A percentile compares a stretch with the other conserved stretches of the same genome.
These are phyloP conservation scores for Cotesia chilonis DNA, from an alignment of 1,140 invertebrate genomes.

Conservation along the genomic window DNA sequence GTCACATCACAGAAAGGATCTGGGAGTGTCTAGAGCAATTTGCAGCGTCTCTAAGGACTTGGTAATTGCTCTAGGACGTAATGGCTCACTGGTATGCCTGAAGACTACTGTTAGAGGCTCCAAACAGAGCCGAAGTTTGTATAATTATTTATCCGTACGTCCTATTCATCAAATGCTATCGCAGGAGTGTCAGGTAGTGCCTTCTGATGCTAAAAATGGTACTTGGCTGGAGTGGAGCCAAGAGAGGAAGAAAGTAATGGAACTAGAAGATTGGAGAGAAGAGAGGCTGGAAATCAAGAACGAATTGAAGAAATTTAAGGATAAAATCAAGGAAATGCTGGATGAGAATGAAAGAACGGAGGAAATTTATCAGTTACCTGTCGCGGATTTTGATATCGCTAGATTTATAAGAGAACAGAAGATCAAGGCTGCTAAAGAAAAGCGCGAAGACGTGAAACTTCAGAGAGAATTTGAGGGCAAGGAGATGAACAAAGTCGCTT, in stretches of 20 bases:
- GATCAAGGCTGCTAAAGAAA: conserved; percentile 54
- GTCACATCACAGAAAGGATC: conserved; percentile 52
- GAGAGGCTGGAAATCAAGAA: conserved; percentile 41
- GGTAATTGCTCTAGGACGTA: conserved; percentile 47
- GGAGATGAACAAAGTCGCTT: conserved; percentile 54
- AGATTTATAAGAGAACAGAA: conserved; percentile 44
- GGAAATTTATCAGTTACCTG: conserved; percentile 48
- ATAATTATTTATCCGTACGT: conserved; percentile 45
- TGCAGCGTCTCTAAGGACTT: conserved; percentile 40
- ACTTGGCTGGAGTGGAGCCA: conserved; percentile 54
- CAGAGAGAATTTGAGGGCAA: conserved; percentile 54
- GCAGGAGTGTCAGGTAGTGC: conserved; percentile 32
- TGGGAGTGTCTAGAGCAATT: conserved; percentile 49
- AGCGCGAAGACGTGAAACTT: conserved; percentile 52
- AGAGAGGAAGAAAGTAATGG: conserved; percentile 36
- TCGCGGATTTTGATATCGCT: conserved; percentile 55
- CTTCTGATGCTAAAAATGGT: conserved; percentile 23
- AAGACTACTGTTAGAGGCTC: conserved; percentile 18
- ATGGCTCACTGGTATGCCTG: conserved; percentile 53
- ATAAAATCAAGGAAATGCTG: conserved; percentile 48
- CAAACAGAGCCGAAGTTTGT: background rate
- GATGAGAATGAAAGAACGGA: conserved; percentile 53
- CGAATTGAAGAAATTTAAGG: conserved; percentile 47
- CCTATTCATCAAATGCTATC: conserved; percentile 42
- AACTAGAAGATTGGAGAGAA: conserved; percentile 30